Evolutionary conservation across 2,113 vertebrate genomes (phyloP), one percentile per base, ranked within the genome.

Genomic region (Cathartes aura): DNA sequence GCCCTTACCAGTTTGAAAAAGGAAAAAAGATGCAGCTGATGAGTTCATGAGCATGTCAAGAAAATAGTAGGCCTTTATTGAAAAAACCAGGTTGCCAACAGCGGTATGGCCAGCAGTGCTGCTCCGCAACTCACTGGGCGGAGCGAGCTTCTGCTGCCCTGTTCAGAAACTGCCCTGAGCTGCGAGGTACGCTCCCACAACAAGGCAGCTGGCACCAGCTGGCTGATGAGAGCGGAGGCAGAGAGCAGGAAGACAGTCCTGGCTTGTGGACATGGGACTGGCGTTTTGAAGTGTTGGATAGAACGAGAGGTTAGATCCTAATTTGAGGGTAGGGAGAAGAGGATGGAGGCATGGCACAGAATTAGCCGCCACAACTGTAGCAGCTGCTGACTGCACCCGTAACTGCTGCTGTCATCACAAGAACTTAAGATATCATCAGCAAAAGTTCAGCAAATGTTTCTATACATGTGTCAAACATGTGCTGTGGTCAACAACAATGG

Each of bases 101-200:
- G 38, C 0, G 10, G 21, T 0, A 29, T 0, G 5, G 85, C 24
- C 42, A 58, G 34, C 1, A 6, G 29, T 12, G 62, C 56, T 32
- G 6, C 40, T 17, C 13, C 64, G 8, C 42, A 47, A 1, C 17
- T 6, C n/a, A 8, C 13, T 2, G 43, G 30, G 64, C 30, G 36
- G 16, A 53, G 22, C 0, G 0, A 0, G 18, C 42, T 62, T 52
- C 58, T 48, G 56, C 42, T 3, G 3, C 19, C 55, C 74, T 13
- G 16, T 5, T 36, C 32, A 16, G 67, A 32, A 14, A 12, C 38
- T 3, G 20, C 15, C 18, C 82, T 0, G 6, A 47, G 56, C 48
- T 27, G 12, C 0, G 1, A 10, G 3, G 43, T 5, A 20, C 0
- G 3, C 36, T 59, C 34, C 34, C 21, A 16, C 53, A 9, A 4